These are phyloP conservation scores for Seira sanloemensis DNA, from an alignment of 2,888 invertebrate species.

Conservation along the genomic window DNA sequence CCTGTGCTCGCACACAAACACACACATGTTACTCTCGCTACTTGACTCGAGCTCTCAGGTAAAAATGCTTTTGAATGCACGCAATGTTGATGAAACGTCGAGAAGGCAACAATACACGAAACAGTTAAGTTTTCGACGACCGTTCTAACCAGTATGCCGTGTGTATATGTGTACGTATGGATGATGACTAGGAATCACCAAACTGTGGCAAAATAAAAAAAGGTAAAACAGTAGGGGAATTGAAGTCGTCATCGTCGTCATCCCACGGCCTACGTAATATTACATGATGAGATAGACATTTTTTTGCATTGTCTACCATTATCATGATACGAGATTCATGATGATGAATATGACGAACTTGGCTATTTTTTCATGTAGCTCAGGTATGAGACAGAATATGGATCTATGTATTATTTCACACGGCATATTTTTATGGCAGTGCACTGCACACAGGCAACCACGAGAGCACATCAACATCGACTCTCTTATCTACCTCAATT, in stretches of 20 bases:
- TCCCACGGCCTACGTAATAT: background rate
- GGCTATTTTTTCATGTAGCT: background rate
- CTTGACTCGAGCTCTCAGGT: slow-evolving; percentile 8
- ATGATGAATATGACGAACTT: slow-evolving; percentile 17
- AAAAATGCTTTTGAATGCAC: slow-evolving; percentile 12
- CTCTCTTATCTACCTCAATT: slow-evolving; percentile 21
- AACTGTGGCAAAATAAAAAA: background rate
- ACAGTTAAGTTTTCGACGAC: background rate
- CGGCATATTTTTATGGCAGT: slow-evolving; percentile 2
- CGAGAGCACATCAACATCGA: slow-evolving; percentile 4
- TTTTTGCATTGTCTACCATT: slow-evolving; percentile 15
- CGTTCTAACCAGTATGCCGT: background rate
- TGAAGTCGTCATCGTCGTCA: slow-evolving; percentile 8
- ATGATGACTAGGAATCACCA: slow-evolving; percentile 9
- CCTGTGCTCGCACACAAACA: background rate
- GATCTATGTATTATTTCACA: background rate
- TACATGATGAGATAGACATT: background rate
- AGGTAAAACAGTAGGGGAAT: background rate
- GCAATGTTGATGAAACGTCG: slow-evolving; percentile 1
- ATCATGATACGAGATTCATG: background rate
- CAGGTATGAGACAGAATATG: background rate
- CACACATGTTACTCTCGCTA: no score
- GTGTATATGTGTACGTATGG: background rate
- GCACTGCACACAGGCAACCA: slow-evolving; percentile 3
- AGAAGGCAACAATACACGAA: slow-evolving; percentile 2